phyloP scores from a whole-genome alignment of 2,888 invertebrate species.

The Andricus quercusramuli region DNA sequence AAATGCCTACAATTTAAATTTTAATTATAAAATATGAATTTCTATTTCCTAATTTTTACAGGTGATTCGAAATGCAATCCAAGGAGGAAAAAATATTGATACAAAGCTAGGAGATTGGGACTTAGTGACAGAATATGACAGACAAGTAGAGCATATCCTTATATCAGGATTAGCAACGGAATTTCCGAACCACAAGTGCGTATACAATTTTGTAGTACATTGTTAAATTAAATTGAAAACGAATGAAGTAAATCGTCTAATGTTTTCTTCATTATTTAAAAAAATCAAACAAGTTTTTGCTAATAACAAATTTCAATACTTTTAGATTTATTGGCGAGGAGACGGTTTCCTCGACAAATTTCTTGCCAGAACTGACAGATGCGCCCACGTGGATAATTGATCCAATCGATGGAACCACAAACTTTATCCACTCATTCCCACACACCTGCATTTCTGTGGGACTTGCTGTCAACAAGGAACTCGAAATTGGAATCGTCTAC shows the following conservation, averaged over 20 bases:
- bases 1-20: too few species aligned
- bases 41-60: conserved; percentile 45
- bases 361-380: conserved; percentile 83
- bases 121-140: conserved; percentile 90
- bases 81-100: conserved; percentile 75
- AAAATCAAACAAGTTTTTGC: not conserved
- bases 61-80: conserved; percentile 69
- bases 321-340: conserved; percentile 91
- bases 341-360: conserved; percentile 78
- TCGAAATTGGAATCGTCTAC: conserved; percentile 87
- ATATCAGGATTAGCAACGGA: conserved; percentile 81
- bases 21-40: not conserved
- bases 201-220: not conserved
- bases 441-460: conserved; percentile 87
- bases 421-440: conserved; percentile 88
- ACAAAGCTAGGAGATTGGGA: conserved; percentile 86
- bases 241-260: too few species aligned
- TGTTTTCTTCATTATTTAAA: too few species aligned
- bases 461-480: conserved; percentile 81
- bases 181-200: conserved; percentile 84
- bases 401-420: conserved; percentile 93
- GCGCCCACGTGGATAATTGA: conserved; percentile 92
- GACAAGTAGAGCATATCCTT: conserved; percentile 86
- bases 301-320: not conserved
- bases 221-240: not conserved